These are phyloP conservation scores for Aldrovandia affinis DNA, from an alignment of 2,797 vertebrate genomes.

Conservation along the genomic window DNA sequence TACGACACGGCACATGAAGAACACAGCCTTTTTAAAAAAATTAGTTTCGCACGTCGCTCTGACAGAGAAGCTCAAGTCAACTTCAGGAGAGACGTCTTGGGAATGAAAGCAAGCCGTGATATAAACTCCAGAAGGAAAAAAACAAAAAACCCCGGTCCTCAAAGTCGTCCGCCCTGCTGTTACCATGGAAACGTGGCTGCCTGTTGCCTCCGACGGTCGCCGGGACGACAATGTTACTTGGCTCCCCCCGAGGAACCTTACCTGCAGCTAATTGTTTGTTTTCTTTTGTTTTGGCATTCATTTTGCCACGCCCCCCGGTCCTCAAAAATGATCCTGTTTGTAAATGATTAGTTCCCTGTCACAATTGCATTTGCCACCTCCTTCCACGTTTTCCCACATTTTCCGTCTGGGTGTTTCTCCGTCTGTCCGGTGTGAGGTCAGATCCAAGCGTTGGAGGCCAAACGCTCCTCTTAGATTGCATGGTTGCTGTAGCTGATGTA, in stretches of 20 bases:
- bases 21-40: neutral
- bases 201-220: conserved; percentile 40
- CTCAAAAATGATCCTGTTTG: conserved; percentile 43
- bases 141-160: conserved; percentile 39
- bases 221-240: conserved; percentile 58
- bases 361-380: conserved; percentile 58
- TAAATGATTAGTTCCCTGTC: neutral
- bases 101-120: conserved; percentile 12
- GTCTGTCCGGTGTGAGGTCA: conserved; percentile 35
- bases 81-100: conserved; percentile 28
- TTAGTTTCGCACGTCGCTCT: neutral
- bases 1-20: conserved; percentile 18
- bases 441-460: conserved; percentile 21
- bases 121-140: conserved; percentile 66
- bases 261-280: conserved; percentile 5
- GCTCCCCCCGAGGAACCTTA: conserved; percentile 23
- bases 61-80: conserved; percentile 10
- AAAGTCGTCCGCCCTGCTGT: conserved; percentile 52
- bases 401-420: conserved; percentile 42
- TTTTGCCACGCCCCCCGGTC: conserved; percentile 54
- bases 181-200: conserved; percentile 55
- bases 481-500: conserved; percentile 98
- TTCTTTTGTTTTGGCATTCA: conserved; percentile 44
- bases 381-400: conserved; percentile 45
- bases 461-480: conserved; percentile 79